A percentile compares a stretch with the other conserved stretches of the same genome.
Evolutionary conservation across 2,888 invertebrate species (phyloP).

Genomic region (Phortica okadai): DNA sequence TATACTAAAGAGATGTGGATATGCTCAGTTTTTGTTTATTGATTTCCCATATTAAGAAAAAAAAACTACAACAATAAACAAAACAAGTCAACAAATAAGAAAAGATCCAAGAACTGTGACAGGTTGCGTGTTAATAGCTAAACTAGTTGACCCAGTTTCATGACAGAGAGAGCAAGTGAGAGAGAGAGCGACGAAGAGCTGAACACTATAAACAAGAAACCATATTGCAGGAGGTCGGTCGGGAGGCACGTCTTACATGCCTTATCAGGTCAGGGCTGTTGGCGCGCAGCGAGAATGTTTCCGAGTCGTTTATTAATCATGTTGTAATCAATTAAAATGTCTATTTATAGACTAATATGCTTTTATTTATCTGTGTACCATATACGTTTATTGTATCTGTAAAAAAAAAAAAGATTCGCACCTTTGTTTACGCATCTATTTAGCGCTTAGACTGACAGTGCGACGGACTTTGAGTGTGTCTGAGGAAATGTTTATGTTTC

Average conservation of each 20-base stretch:
- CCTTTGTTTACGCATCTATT: too few species aligned
- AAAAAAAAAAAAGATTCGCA: too few species aligned
- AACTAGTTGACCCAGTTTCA: slow-evolving; percentile 55
- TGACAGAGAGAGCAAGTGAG: not conserved
- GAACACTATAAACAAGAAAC: too few species aligned
- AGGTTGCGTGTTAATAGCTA: slow-evolving; percentile 55
- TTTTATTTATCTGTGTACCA: too few species aligned
- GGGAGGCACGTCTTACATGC: not conserved
- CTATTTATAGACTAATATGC: not conserved
- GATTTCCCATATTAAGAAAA: not conserved
- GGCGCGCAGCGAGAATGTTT: slow-evolving; percentile 4
- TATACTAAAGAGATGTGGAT: too few species aligned
- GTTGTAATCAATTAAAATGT: slow-evolving; percentile 16
- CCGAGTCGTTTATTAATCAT: slow-evolving; percentile 3
- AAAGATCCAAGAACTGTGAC: slow-evolving; percentile 33
- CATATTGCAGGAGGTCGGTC: too few species aligned
- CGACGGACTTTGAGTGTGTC: too few species aligned
- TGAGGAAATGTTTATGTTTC: too few species aligned
- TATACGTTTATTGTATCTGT: too few species aligned
- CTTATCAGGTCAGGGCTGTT: slow-evolving; percentile 19
- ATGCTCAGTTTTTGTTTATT: not conserved
- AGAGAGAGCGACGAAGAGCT: too few species aligned
- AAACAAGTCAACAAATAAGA: not conserved
- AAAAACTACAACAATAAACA: not conserved
- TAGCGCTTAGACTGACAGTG: too few species aligned